These are phyloP conservation scores for Bergia puertoricense DNA, from an alignment of 92 coral and sea anemone genomes.

Conservation along the genomic window DNA sequence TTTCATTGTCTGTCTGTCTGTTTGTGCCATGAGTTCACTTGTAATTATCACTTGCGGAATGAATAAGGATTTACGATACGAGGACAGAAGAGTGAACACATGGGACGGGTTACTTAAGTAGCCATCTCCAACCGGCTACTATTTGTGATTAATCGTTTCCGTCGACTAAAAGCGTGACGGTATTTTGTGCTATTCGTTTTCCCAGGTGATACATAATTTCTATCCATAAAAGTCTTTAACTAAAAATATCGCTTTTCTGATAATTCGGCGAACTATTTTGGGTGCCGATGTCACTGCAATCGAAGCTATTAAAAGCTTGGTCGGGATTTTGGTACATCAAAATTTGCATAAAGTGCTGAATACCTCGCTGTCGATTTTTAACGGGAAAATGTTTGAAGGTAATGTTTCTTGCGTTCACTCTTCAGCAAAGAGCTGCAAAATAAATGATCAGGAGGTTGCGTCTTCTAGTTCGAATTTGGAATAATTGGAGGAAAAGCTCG, in stretches of 20 bases:
- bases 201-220: background rate
- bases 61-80: background rate
- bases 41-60: conserved; percentile 9
- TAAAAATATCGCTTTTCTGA: background rate
- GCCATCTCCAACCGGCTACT: background rate
- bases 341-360: background rate
- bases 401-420: background rate
- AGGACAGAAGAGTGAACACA: conserved; percentile 3
- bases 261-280: background rate
- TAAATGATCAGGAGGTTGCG: too few relatives aligned
- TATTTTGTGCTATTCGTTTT: too few relatives aligned
- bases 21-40: background rate
- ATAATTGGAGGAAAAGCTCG: too few relatives aligned
- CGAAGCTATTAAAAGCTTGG: too few relatives aligned
- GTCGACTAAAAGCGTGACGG: background rate
- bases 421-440: background rate
- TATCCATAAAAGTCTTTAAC: too few relatives aligned
- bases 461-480: background rate
- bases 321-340: background rate
- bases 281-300: background rate
- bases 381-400: background rate
- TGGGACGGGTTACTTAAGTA: background rate
- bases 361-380: background rate
- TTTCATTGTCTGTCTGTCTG: background rate
- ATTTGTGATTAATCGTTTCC: background rate